phyloP scores from a whole-genome alignment of 37 sponge, comb jelly and placozoan genomes.

The Mnemiopsis leidyi region DNA sequence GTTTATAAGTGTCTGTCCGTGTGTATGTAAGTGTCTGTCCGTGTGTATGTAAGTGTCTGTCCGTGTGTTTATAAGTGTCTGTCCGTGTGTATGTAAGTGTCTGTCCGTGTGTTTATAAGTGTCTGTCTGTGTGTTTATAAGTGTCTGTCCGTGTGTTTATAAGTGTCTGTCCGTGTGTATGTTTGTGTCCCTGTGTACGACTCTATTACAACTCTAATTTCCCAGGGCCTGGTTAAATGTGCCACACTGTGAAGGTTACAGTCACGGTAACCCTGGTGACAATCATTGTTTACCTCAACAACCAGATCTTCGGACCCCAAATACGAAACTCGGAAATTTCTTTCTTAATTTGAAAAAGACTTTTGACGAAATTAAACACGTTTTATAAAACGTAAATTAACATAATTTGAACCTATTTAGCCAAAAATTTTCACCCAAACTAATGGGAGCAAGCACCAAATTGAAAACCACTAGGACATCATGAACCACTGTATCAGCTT shows the following conservation, averaged over 20 bases:
- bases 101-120: too few relatives aligned
- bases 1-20: too few relatives aligned
- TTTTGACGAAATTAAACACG: background rate
- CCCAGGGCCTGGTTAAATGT: background rate
- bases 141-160: too few relatives aligned
- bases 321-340: background rate
- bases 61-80: too few relatives aligned
- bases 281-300: background rate
- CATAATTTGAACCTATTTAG: slow-evolving; percentile 43
- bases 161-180: too few relatives aligned
- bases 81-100: too few relatives aligned
- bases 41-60: too few relatives aligned
- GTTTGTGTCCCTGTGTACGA: too few relatives aligned
- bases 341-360: background rate
- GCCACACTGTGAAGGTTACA: background rate
- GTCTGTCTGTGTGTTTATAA: too few relatives aligned
- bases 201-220: background rate
- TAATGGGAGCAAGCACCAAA: background rate
- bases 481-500: too few relatives aligned
- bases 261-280: background rate
- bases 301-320: background rate
- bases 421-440: background rate
- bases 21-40: too few relatives aligned
- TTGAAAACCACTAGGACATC: background rate
- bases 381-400: slow-evolving; percentile 17